These are phyloP conservation scores for Furnarius figulus DNA, from an alignment of 2,113 vertebrate species.

Conservation along the genomic window DNA sequence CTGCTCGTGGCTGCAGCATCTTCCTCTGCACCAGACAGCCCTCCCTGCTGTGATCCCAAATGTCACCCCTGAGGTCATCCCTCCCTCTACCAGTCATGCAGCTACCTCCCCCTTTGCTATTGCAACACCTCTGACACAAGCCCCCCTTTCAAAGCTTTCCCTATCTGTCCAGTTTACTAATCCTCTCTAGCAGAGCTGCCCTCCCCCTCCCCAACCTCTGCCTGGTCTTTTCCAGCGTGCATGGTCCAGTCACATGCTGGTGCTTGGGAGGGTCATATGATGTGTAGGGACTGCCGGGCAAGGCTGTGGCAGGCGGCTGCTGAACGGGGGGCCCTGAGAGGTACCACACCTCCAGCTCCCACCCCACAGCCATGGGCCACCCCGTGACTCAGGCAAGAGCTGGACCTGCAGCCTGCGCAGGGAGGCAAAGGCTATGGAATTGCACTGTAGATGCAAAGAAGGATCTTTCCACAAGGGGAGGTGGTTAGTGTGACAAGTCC, in stretches of 20 bases:
- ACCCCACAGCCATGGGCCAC: accelerated
- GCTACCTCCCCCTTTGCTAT: not conserved
- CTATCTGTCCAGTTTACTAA: not conserved
- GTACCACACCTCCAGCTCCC: not conserved
- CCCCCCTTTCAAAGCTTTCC: not conserved
- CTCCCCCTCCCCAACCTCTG: not conserved
- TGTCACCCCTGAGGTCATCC: not conserved
- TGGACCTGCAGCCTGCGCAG: not conserved
- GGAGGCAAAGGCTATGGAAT: not conserved
- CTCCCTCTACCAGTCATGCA: not conserved
- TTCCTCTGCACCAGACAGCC: not conserved
- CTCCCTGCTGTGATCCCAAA: not conserved
- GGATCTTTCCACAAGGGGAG: accelerated
- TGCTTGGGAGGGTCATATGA: slow-evolving; percentile 24
- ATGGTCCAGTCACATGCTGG: not conserved
- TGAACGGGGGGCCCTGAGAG: accelerated
- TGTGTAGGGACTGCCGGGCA: not conserved
- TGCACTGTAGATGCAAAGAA: not conserved
- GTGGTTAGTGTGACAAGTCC: not conserved
- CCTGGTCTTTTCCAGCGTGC: not conserved
- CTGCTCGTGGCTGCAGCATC: not conserved
- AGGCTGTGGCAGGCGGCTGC: not conserved
- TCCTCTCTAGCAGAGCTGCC: not conserved
- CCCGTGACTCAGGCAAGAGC: not conserved
- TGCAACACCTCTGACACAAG: not conserved